Evolutionary conservation across 2,113 vertebrate species (phyloP), one percentile per base, ranked within the genome.

Genomic region (Pteronura brasiliensis): DNA sequence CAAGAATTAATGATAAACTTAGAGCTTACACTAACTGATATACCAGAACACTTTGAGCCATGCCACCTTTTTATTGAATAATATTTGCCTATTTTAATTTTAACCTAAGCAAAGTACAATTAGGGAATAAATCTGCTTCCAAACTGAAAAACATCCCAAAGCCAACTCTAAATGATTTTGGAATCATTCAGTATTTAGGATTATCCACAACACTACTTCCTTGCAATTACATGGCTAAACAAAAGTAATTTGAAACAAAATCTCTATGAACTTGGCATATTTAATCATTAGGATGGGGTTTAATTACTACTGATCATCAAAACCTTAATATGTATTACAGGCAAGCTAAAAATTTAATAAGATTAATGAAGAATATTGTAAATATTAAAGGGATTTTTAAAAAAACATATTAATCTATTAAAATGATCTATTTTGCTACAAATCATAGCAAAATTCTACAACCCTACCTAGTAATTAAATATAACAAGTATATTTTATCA

Each of bases 121-220:
- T 59, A 94, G 47, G 29, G 90, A 94, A 61, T 42, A 36, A 71
- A 85, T 94, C 25, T 90, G 6, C 39, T 71, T 94, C 44, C 52
- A 96, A 77, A 88, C 52, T 93, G n/a, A 84, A 95, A 71, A 59
- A 10, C 17, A 77, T 59, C 36, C n/a, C 44, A 67, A 67, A 84
- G 71, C 27, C n/a, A 97, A 90, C 36, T 44, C 80, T 90, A 90
- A 95, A 94, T 79, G 67, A 90, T 88, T 76, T 93, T 83, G 72
- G 61, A 84, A 79, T 76, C 9, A 59, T 74, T 88, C 10, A 69
- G 1, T 49, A 76, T 88, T 90, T 92, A 94, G 47, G 17, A 97
- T 97, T 95, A 90, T 79, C 49, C 10, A 27, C 6, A 74, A 0
- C 7, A 90, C 36, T 79, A n/a, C 29, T 88, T n/a, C 31, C 49